A percentile compares a stretch with the other conserved stretches of the same genome.
phyloP scores from a whole-genome alignment of 2,888 invertebrate genomes.

The Troides oblongomaculatus region DNA sequence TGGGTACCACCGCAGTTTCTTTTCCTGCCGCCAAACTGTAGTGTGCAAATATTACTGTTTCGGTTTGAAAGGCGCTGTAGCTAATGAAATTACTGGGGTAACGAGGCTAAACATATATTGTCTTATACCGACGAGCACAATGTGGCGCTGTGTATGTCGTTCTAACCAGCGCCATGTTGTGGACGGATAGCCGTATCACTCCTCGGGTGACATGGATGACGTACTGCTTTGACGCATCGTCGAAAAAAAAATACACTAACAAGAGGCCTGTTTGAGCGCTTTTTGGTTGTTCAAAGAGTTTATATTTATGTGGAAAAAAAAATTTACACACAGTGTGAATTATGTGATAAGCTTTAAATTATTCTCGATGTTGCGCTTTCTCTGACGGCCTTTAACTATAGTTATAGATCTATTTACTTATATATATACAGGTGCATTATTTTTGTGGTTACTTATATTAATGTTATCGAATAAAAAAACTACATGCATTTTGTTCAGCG shows the following conservation, averaged over 20 bases:
- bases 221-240: too few species aligned
- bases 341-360: slow-evolving; percentile 77
- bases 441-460: slow-evolving; percentile 66
- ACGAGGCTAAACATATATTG: too few species aligned
- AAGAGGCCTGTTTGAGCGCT: slow-evolving; percentile 6
- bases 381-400: slow-evolving; percentile 39
- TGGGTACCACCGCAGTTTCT: too few species aligned
- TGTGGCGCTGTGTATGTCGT: too few species aligned
- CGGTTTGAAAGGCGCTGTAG: too few species aligned
- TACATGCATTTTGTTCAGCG: slow-evolving; percentile 2
- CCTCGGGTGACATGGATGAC: too few species aligned
- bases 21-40: too few species aligned
- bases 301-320: slow-evolving; percentile 35
- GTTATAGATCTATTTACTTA: slow-evolving; percentile 47
- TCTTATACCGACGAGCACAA: too few species aligned
- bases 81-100: too few species aligned
- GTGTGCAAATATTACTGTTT: too few species aligned
- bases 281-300: slow-evolving; percentile 11
- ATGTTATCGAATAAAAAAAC: slow-evolving; percentile 43
- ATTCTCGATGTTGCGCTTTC: slow-evolving; percentile 62
- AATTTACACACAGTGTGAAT: slow-evolving; percentile 58
- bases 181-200: too few species aligned
- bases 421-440: slow-evolving; percentile 61
- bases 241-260: slow-evolving; percentile 2
- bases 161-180: too few species aligned